Conservation (phyloP, 2,888 invertebrate genomes). For the Escarpia spicata region DNA sequence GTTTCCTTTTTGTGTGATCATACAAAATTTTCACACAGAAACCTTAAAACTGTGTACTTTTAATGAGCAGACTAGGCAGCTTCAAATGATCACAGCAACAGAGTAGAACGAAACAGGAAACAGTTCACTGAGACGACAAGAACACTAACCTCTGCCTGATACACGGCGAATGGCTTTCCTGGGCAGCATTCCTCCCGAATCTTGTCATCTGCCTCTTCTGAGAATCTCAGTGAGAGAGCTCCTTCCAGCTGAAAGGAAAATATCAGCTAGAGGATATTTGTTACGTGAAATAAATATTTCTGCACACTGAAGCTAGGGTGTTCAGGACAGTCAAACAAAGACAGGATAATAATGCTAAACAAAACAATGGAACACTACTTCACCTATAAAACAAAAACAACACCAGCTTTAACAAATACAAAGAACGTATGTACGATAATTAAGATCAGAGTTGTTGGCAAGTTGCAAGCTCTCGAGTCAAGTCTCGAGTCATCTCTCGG, state of each 20-base stretch:
- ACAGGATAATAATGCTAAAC: neutral
- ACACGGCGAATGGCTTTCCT: constrained; percentile 80
- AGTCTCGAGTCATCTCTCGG: too few species aligned
- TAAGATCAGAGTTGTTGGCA: too few species aligned
- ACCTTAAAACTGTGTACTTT: neutral
- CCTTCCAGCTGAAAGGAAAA: constrained; percentile 76
- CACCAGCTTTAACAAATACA: neutral
- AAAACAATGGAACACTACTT: neutral
- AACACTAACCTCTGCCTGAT: constrained; percentile 55
- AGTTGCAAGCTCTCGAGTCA: too few species aligned
- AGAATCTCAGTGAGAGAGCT: constrained; percentile 75
- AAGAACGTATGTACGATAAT: neutral
- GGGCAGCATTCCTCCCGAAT: constrained; percentile 92
- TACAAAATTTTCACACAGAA: neutral
- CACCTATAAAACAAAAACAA: neutral
- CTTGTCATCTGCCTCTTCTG: constrained; percentile 82
- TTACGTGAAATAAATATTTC: neutral
- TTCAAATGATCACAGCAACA: neutral
- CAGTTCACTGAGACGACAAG: neutral
- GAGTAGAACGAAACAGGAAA: neutral
- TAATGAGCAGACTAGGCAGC: neutral
- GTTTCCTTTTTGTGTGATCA: neutral
- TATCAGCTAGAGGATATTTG: neutral
- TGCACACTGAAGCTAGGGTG: neutral
- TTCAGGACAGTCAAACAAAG: neutral